Percentiles rank a stretch among this genome's conserved stretches.
Conservation (phyloP, 2,113 vertebrate species). For the Urocolius indicus region DNA sequence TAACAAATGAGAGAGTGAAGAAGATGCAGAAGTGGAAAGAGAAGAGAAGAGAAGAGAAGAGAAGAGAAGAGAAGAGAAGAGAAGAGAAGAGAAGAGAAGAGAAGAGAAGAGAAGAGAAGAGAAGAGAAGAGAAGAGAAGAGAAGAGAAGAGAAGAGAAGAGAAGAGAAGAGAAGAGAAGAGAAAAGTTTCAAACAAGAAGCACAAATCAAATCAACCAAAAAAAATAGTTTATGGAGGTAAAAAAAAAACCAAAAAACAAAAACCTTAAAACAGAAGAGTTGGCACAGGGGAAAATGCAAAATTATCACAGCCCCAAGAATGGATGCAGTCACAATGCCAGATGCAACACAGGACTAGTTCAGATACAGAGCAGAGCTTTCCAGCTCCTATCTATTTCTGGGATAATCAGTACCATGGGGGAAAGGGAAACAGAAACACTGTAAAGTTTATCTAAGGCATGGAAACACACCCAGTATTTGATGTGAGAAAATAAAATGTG, state of each 20-base stretch:
- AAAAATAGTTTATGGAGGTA: not conserved
- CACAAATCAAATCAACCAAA: not conserved
- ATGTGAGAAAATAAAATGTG: not conserved
- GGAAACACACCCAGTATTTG: slow-evolving; percentile 30
- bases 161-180: not conserved
- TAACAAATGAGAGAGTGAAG: not conserved
- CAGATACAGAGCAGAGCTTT: slow-evolving; percentile 8
- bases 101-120: not conserved
- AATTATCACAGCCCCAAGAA: not conserved
- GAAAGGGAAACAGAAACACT: slow-evolving; percentile 39
- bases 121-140: too few relatives aligned
- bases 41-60: too few relatives aligned
- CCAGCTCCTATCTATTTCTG: slow-evolving; percentile 34
- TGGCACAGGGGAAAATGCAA: not conserved
- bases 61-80: too few relatives aligned
- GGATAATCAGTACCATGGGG: slow-evolving; percentile 46
- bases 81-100: too few relatives aligned
- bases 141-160: too few relatives aligned
- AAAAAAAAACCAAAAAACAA: not conserved
- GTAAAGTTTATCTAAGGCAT: slow-evolving; percentile 15
- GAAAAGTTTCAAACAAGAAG: not conserved
- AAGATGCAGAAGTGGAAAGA: not conserved
- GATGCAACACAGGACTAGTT: slow-evolving; percentile 11
- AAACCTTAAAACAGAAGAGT: not conserved
- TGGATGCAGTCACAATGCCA: slow-evolving; percentile 24